Conservation (phyloP, 2,797 vertebrate species). For the Halcyon badia region DNA sequence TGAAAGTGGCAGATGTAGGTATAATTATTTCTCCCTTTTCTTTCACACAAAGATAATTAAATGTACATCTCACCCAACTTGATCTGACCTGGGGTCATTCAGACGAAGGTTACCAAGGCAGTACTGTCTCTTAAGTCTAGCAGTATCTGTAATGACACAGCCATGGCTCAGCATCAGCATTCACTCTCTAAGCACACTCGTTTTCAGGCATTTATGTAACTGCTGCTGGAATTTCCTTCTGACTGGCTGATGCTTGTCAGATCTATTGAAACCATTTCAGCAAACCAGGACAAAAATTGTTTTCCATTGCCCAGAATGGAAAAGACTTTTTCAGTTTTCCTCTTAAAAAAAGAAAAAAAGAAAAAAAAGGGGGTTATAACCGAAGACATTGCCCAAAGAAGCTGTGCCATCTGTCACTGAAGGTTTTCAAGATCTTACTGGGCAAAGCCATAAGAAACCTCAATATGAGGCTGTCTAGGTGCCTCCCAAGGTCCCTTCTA, state of each 20-base stretch:
- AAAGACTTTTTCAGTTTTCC: background rate
- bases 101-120: background rate
- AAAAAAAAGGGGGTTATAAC: background rate
- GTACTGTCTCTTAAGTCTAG: background rate
- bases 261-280: background rate
- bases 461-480: background rate
- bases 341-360: too few species aligned
- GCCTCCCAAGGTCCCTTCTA: background rate
- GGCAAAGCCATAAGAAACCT: background rate
- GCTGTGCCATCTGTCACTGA: background rate
- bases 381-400: background rate
- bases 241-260: conserved; percentile 41
- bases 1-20: background rate
- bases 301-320: background rate
- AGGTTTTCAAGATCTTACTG: background rate
- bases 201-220: conserved; percentile 25
- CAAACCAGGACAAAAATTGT: background rate
- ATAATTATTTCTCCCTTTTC: background rate
- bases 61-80: background rate
- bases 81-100: background rate
- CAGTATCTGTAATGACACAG: background rate
- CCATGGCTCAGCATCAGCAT: background rate
- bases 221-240: conserved; percentile 42
- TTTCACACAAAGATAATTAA: conserved; percentile 9
- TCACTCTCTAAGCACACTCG: background rate